Evolutionary conservation across 2,113 vertebrate species (phyloP).

Genomic region (Excalfactoria chinensis): DNA sequence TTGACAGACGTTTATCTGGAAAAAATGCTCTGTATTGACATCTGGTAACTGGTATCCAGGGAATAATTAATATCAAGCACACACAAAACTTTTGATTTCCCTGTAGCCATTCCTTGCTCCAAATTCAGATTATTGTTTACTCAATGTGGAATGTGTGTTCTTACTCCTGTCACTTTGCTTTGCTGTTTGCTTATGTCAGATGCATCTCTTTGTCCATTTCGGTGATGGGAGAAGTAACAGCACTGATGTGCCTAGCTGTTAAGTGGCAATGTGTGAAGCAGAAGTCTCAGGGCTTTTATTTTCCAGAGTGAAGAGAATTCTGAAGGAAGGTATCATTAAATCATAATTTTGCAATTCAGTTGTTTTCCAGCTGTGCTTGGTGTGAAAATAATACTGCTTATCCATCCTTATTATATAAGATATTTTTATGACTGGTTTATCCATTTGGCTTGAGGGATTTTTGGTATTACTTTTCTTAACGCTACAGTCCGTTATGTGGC

Average conservation of each 20-base stretch:
- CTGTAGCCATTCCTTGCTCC: not conserved
- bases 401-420: constrained; percentile 10
- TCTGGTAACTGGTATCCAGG: constrained; percentile 1
- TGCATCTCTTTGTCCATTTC: not conserved
- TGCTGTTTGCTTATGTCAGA: constrained; percentile 16
- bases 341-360: constrained; percentile 53
- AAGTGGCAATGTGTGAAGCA: not conserved
- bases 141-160: not conserved
- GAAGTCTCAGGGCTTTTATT: constrained; percentile 17
- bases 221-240: not conserved
- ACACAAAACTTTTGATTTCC: not conserved
- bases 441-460: constrained; percentile 47
- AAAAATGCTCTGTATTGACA: constrained; percentile 11
- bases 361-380: constrained; percentile 43
- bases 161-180: constrained; percentile 14
- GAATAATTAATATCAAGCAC: not conserved
- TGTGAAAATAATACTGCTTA: constrained; percentile 45
- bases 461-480: constrained; percentile 32
- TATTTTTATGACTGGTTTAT: not conserved
- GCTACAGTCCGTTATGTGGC: not conserved
- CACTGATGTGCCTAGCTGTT: not conserved
- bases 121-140: constrained; percentile 6
- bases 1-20: not conserved
- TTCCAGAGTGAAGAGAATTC: constrained; percentile 31
- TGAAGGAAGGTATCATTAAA: constrained; percentile 43